Evolutionary conservation across 2,113 vertebrate species (phyloP).

Genomic region (Pyxicephalus adspersus): DNA sequence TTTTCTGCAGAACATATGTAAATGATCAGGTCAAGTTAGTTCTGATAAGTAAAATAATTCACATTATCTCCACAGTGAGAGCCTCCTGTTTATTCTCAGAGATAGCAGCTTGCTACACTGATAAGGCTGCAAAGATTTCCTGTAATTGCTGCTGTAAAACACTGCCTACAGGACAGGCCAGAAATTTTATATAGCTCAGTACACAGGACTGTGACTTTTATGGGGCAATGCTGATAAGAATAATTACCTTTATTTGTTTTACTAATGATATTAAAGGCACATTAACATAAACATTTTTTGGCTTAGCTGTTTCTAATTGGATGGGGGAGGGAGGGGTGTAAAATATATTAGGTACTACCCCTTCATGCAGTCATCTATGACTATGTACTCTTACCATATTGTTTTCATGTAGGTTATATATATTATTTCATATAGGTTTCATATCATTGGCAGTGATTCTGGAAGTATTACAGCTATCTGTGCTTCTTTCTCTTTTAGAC

Average conservation of each 20-base stretch:
- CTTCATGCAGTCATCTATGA: too few relatives aligned
- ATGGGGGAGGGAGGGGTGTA: too few relatives aligned
- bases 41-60: constrained; percentile 45
- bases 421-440: too few relatives aligned
- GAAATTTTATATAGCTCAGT: neutral
- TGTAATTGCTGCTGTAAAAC: constrained; percentile 34
- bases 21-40: constrained; percentile 37
- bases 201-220: neutral
- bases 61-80: constrained; percentile 9
- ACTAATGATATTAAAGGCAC: neutral
- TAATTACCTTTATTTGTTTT: constrained; percentile 1
- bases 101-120: constrained; percentile 18
- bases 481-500: too few relatives aligned
- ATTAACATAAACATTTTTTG: too few relatives aligned
- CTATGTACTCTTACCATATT: too few relatives aligned
- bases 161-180: neutral
- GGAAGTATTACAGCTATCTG: too few relatives aligned
- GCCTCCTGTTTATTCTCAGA: constrained; percentile 15
- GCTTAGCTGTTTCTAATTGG: too few relatives aligned
- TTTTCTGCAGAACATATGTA: constrained; percentile 41
- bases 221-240: neutral
- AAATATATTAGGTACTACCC: too few relatives aligned
- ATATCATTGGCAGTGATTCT: too few relatives aligned
- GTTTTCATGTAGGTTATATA: too few relatives aligned
- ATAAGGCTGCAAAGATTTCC: constrained; percentile 17